Conservation (phyloP, 2,888 invertebrate genomes). For the Andrena hattorfiana region DNA sequence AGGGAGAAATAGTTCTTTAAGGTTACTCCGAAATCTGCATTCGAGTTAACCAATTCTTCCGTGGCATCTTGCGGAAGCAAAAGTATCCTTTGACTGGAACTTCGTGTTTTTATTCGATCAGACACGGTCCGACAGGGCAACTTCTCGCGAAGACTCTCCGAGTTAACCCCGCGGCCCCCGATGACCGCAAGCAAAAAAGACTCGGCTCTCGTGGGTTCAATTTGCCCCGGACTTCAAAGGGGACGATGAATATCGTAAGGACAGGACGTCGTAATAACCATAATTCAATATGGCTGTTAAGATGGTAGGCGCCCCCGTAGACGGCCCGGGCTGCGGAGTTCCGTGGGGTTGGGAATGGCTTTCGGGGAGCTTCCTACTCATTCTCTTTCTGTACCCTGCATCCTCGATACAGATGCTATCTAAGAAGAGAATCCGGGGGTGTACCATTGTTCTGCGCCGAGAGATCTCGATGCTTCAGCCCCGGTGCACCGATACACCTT, state of each 20-base stretch:
- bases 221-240: conserved; percentile 71
- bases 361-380: conserved; percentile 61
- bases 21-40: not conserved
- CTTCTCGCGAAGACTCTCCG: not conserved
- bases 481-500: conserved; percentile 62
- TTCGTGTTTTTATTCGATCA: not conserved
- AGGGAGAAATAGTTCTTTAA: not conserved
- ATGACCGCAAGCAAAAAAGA: conserved; percentile 56
- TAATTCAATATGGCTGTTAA: conserved; percentile 82
- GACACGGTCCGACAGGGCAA: not conserved
- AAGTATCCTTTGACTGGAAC: not conserved
- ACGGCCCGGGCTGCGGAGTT: conserved; percentile 61
- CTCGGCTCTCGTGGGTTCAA: conserved; percentile 57
- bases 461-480: conserved; percentile 71
- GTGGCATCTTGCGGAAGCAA: not conserved
- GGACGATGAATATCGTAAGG: conserved; percentile 74
- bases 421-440: conserved; percentile 71
- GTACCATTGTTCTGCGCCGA: conserved; percentile 66
- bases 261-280: conserved; percentile 78
- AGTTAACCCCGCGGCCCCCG: conserved; percentile 29
- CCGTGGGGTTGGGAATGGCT: conserved; percentile 66
- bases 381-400: conserved; percentile 44
- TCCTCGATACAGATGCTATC: conserved; percentile 73
- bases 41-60: not conserved
- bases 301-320: conserved; percentile 73